phyloP scores from a whole-genome alignment of 2,797 vertebrate species.

The Malurus splendens region DNA sequence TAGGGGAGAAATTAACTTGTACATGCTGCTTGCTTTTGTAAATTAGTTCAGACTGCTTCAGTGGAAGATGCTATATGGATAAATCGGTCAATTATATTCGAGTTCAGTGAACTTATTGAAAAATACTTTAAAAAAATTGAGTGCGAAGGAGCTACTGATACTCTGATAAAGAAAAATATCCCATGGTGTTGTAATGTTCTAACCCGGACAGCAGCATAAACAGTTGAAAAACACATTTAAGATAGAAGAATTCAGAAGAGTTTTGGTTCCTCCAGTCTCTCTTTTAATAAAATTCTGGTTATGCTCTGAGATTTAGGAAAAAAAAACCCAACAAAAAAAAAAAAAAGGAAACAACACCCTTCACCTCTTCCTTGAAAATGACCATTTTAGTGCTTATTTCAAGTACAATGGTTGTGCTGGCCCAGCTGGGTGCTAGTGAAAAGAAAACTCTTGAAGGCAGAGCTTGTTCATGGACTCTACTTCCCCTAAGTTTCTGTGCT shows the following conservation, averaged over 20 bases:
- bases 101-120: neutral
- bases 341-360: neutral
- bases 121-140: neutral
- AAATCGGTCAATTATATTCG: neutral
- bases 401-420: rapidly evolving
- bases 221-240: neutral
- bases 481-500: neutral
- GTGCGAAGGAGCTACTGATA: neutral
- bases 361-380: neutral
- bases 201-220: neutral
- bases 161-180: neutral
- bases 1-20: neutral
- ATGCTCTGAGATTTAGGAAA: neutral
- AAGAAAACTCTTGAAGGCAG: neutral
- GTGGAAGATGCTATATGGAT: neutral
- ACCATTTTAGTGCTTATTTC: neutral
- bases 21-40: neutral
- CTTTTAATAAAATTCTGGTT: neutral
- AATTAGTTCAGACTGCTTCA: neutral
- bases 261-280: neutral
- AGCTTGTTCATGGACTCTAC: neutral
- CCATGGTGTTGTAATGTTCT: neutral
- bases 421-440: neutral
- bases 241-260: neutral
- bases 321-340: rapidly evolving